Percentiles rank a stretch among this genome's conserved stretches.
phyloP scores from a whole-genome alignment of 2,888 invertebrate genomes.

The Cephus pulcher region DNA sequence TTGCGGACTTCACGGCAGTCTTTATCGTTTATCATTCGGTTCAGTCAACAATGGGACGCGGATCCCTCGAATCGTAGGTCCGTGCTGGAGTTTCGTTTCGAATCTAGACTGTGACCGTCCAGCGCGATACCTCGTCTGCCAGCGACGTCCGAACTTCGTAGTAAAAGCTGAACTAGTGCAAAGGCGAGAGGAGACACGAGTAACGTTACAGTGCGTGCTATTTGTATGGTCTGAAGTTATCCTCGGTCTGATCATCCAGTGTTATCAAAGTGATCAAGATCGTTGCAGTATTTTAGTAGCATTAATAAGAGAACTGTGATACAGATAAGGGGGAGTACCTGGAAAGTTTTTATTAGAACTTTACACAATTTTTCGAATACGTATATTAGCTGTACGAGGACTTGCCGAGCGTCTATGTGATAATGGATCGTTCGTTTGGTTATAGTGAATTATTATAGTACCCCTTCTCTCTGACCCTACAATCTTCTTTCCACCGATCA shows the following conservation, averaged over 20 bases:
- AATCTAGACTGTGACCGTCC: not conserved
- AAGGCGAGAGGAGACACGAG: not conserved
- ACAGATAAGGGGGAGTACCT: not conserved
- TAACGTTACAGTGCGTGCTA: not conserved
- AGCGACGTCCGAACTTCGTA: not conserved
- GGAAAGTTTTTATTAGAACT: not conserved
- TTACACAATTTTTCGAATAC: not conserved
- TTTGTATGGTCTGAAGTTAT: not conserved
- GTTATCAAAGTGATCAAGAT: not conserved
- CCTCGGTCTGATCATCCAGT: not conserved
- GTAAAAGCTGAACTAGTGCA: not conserved
- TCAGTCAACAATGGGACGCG: not conserved
- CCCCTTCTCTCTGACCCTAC: not conserved
- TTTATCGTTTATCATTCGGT: constrained; percentile 4
- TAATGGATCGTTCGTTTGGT: not conserved
- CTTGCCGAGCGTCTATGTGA: not conserved
- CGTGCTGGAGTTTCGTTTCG: not conserved
- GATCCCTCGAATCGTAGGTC: not conserved
- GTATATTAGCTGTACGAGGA: not conserved
- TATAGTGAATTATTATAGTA: not conserved
- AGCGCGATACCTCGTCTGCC: not conserved
- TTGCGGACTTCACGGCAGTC: not conserved
- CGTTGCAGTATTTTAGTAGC: not conserved
- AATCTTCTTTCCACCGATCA: not conserved
- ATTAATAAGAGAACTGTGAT: not conserved